Evolutionary conservation across 2,797 vertebrate genomes (phyloP).

Genomic region (Hippocampus kuda): DNA sequence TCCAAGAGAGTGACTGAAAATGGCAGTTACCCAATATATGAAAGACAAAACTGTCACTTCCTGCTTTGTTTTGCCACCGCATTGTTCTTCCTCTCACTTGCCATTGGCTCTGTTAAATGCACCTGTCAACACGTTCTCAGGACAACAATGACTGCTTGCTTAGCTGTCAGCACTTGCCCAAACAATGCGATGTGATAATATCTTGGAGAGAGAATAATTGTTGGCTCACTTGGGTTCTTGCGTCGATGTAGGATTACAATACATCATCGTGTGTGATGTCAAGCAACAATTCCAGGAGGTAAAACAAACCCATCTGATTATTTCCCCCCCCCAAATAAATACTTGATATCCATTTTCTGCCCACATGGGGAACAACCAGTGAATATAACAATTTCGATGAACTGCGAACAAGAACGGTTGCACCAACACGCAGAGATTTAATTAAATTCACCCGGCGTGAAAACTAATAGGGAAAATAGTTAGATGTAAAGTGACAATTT

Average conservation of each 20-base stretch:
- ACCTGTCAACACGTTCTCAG: conserved; percentile 70
- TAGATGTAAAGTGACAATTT: no score
- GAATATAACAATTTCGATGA: no score
- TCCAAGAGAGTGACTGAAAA: not conserved
- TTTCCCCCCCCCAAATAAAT: no score
- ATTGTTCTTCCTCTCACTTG: conserved; percentile 15
- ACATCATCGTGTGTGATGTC: conserved; percentile 3
- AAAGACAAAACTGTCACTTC: conserved; percentile 8
- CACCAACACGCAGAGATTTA: no score
- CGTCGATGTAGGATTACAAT: conserved; percentile 8
- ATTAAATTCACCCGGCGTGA: no score
- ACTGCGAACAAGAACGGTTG: no score
- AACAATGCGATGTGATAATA: conserved; percentile 47
- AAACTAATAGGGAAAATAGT: no score
- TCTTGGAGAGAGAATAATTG: conserved; percentile 31
- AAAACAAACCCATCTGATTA: not conserved
- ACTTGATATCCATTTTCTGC: no score
- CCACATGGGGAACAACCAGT: no score
- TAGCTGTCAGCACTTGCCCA: conserved; percentile 71
- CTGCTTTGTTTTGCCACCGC: conserved; percentile 22
- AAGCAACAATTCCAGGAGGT: conserved; percentile 4
- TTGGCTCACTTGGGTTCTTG: conserved; percentile 31
- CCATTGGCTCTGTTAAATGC: conserved; percentile 37
- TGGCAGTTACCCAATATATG: not conserved
- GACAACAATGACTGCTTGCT: conserved; percentile 63